Conservation (phyloP, 2,113 vertebrate genomes). For the Austrofundulus limnaeus region DNA sequence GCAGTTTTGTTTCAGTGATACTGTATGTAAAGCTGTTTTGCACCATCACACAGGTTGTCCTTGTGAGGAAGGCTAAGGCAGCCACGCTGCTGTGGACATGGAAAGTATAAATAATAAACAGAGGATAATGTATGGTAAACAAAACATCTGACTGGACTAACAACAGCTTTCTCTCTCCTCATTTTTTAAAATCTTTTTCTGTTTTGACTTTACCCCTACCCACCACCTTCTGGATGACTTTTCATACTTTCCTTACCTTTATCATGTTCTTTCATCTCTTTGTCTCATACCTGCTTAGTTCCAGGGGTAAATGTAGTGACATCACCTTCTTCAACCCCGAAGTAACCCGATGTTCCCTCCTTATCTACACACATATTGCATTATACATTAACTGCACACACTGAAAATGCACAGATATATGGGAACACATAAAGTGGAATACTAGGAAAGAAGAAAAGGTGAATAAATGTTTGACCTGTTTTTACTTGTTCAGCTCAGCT, state of each 20-base stretch:
- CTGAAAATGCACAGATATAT: background rate
- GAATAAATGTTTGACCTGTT: too few species aligned
- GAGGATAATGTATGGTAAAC: constrained; percentile 53
- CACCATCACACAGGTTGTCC: constrained; percentile 7
- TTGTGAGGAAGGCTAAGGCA: constrained; percentile 28
- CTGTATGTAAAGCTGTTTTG: constrained; percentile 8
- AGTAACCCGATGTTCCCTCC: constrained; percentile 45
- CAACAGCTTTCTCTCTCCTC: background rate
- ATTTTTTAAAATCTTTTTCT: constrained; percentile 6
- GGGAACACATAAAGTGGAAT: too few species aligned
- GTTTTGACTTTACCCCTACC: background rate
- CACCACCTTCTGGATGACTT: background rate
- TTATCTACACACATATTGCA: constrained; percentile 61
- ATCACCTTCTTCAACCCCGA: constrained; percentile 53
- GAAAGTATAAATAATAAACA: constrained; percentile 59
- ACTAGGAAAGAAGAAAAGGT: too few species aligned
- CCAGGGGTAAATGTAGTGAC: constrained; percentile 55
- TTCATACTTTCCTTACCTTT: background rate
- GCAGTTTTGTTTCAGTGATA: constrained; percentile 13
- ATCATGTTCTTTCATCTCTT: constrained; percentile 2
- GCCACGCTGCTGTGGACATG: constrained; percentile 35
- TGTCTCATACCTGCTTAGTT: background rate
- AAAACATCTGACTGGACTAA: constrained; percentile 44
- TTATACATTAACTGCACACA: constrained; percentile 52
- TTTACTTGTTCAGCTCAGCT: too few species aligned